These are phyloP conservation scores for Baronia brevicornis DNA, from an alignment of 2,888 invertebrate species.

Conservation along the genomic window DNA sequence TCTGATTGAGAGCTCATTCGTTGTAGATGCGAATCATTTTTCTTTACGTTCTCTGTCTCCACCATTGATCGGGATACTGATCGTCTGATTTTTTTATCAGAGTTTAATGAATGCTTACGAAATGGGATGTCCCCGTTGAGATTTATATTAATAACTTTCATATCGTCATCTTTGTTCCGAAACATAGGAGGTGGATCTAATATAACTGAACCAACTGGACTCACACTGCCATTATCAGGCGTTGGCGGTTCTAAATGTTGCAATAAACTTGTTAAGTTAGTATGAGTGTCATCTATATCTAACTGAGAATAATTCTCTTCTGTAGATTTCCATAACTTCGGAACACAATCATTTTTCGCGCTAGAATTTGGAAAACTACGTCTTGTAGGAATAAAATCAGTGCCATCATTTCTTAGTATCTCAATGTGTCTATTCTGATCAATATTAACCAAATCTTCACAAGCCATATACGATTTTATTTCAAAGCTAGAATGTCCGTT, in stretches of 20 bases:
- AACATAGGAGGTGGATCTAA: constrained; percentile 79
- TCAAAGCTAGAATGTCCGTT: constrained; percentile 77
- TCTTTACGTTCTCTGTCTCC: constrained; percentile 51
- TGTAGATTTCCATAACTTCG: constrained; percentile 63
- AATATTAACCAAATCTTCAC: constrained; percentile 80
- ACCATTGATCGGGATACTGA: constrained; percentile 66
- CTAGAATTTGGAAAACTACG: constrained; percentile 81
- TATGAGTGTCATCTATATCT: constrained; percentile 30
- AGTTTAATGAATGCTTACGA: constrained; percentile 75
- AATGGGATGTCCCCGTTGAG: constrained; percentile 59
- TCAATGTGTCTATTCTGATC: constrained; percentile 76
- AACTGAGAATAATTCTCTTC: constrained; percentile 49
- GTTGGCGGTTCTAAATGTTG: constrained; percentile 59
- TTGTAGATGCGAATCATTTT: constrained; percentile 41
- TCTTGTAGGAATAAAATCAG: constrained; percentile 64
- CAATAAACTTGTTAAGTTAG: constrained; percentile 37
- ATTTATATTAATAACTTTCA: constrained; percentile 61
- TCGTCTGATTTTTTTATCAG: constrained; percentile 73
- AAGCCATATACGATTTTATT: constrained; percentile 76
- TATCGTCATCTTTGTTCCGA: constrained; percentile 58
- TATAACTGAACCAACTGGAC: constrained; percentile 50
- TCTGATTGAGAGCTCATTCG: constrained; percentile 68
- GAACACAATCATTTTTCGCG: constrained; percentile 50
- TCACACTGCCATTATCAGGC: constrained; percentile 41
- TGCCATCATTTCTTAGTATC: constrained; percentile 43